Evolutionary conservation across 2,797 vertebrate genomes (phyloP).

Genomic region (Cryptoprocta ferox): DNA sequence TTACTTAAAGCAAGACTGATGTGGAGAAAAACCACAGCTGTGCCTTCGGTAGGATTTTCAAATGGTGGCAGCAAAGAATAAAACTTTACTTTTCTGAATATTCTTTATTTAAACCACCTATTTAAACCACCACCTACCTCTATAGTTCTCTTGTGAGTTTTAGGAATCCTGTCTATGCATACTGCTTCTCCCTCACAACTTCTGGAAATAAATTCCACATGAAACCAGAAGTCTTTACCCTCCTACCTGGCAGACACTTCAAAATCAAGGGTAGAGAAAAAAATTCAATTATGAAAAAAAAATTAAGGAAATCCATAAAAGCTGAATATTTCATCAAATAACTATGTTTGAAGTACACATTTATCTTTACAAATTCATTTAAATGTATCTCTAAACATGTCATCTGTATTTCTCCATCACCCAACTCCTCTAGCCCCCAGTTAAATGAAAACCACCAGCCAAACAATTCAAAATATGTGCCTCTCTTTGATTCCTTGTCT

Average conservation of each 20-base stretch:
- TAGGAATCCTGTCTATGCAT: background rate
- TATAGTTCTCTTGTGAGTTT: background rate
- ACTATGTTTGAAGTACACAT: background rate
- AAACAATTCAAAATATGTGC: background rate
- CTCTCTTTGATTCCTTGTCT: background rate
- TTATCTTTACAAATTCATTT: background rate
- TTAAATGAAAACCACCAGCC: background rate
- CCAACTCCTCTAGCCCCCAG: background rate
- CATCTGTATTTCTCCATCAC: background rate
- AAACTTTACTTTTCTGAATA: conserved; percentile 20
- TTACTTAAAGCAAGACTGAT: background rate
- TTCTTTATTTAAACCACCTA: background rate
- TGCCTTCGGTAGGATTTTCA: background rate
- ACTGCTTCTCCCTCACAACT: background rate
- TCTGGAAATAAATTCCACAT: background rate
- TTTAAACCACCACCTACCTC: background rate
- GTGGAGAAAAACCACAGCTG: background rate
- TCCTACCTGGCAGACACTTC: background rate
- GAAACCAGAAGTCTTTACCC: background rate
- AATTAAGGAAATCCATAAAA: background rate
- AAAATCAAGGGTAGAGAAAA: background rate
- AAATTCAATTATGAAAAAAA: background rate
- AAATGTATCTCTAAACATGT: background rate
- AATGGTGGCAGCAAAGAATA: background rate
- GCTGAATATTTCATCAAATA: background rate